Conservation (phyloP, 1,140 invertebrate genomes). For the Drosophila pseudoobscura region DNA sequence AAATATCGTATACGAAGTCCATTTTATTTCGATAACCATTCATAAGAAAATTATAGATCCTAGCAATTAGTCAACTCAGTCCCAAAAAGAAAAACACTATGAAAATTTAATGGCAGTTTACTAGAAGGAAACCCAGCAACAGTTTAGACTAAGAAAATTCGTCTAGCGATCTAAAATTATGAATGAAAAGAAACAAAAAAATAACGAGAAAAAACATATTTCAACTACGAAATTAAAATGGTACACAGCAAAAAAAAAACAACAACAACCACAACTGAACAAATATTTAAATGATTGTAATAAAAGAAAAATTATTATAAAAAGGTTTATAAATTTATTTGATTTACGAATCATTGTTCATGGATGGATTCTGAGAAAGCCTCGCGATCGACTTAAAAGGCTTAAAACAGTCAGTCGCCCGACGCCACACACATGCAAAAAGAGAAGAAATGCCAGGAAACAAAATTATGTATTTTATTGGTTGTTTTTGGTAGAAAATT, state of each 20-base stretch:
- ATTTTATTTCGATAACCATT: slow-evolving; percentile 70
- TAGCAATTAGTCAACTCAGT: slow-evolving; percentile 43
- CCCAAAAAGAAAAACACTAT: slow-evolving; percentile 13
- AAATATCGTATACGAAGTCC: slow-evolving; percentile 64
- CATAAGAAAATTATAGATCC: slow-evolving; percentile 65
- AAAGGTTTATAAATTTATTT: slow-evolving; percentile 60
- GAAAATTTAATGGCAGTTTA: slow-evolving; percentile 60
- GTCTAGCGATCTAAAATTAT: slow-evolving; percentile 71
- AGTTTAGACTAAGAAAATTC: slow-evolving; percentile 71
- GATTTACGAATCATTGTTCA: not conserved
- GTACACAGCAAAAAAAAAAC: slow-evolving; percentile 53
- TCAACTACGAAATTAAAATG: slow-evolving; percentile 73
- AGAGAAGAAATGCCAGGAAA: slow-evolving; percentile 24
- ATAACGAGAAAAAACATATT: slow-evolving; percentile 51
- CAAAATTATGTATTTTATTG: slow-evolving; percentile 43
- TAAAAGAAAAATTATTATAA: slow-evolving; percentile 68
- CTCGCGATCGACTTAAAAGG: too few species aligned
- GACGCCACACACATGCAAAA: slow-evolving; percentile 20
- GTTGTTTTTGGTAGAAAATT: slow-evolving; percentile 15
- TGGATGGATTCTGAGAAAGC: too few species aligned
- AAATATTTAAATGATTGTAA: slow-evolving; percentile 82
- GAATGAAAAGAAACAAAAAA: slow-evolving; percentile 30
- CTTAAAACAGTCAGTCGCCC: too few species aligned
- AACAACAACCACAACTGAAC: slow-evolving; percentile 56
- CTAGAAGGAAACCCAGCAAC: slow-evolving; percentile 29